phyloP scores from a whole-genome alignment of 2,797 vertebrate genomes.

The Momotus momota region DNA sequence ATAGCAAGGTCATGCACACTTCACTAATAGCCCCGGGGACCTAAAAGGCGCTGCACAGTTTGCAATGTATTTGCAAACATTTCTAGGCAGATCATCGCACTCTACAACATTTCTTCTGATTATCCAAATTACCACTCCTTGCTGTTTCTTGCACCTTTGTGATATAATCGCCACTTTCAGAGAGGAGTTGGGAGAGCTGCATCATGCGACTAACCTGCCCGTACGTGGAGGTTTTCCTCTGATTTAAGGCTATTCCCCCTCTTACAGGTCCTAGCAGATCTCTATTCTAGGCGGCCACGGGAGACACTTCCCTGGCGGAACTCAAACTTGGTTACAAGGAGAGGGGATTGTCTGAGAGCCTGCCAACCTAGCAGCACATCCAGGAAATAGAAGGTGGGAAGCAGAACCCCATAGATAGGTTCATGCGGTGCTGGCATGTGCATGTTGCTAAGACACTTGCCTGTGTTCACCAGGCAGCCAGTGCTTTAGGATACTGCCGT shows the following conservation, averaged over 20 bases:
- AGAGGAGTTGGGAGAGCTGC: background rate
- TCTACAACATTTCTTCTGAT: background rate
- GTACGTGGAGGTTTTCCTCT: fast-evolving
- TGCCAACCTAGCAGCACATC: background rate
- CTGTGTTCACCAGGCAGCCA: background rate
- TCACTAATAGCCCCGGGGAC: background rate
- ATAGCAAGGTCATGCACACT: background rate
- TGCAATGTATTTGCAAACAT: background rate
- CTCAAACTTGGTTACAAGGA: background rate
- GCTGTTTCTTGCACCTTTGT: background rate
- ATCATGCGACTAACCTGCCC: background rate
- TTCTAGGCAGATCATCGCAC: background rate
- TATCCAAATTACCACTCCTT: background rate
- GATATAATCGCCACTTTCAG: background rate
- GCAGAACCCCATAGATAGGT: fast-evolving
- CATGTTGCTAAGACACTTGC: background rate
- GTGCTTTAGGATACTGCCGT: background rate
- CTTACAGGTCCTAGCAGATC: background rate
- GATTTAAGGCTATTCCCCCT: background rate
- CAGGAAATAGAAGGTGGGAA: background rate
- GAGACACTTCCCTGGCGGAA: background rate
- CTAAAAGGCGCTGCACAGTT: background rate
- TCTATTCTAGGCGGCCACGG: background rate
- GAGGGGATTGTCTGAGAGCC: background rate
- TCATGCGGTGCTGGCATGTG: fast-evolving